Conservation (phyloP, 2,888 invertebrate species). For the Cordilura impudica region DNA sequence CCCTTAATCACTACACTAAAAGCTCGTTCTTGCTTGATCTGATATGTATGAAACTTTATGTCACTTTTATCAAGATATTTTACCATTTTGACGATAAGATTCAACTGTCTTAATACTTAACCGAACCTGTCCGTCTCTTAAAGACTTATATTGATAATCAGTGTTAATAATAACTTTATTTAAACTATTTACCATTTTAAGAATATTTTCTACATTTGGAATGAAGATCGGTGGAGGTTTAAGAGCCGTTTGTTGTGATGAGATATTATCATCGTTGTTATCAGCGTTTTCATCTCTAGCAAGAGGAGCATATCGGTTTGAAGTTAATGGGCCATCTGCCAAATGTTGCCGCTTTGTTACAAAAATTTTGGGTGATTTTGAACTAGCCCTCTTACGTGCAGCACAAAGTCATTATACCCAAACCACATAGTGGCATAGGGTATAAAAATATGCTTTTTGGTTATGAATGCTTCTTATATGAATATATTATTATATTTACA, state of each 20-base stretch:
- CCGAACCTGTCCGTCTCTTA: not conserved
- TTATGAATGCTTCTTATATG: too few relatives aligned
- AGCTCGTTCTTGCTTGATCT: not conserved
- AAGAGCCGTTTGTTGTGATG: too few relatives aligned
- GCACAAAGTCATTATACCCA: too few relatives aligned
- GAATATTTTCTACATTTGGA: too few relatives aligned
- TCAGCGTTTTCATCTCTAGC: not conserved
- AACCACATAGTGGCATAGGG: too few relatives aligned
- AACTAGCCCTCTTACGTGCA: not conserved
- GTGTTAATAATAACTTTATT: too few relatives aligned
- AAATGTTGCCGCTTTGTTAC: not conserved
- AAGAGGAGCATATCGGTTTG: conserved; percentile 10
- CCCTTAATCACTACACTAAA: too few relatives aligned
- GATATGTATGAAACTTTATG: not conserved
- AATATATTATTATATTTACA: too few relatives aligned
- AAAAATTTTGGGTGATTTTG: conserved; percentile 5
- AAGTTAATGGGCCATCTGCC: not conserved
- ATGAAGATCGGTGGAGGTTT: too few relatives aligned
- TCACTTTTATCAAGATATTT: not conserved
- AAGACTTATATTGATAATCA: too few relatives aligned
- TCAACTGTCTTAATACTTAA: not conserved
- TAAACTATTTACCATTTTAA: too few relatives aligned
- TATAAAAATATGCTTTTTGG: too few relatives aligned
- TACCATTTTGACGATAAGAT: not conserved
- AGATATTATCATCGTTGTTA: not conserved